Base-by-base conservation (phyloP, 92 coral and sea anemone genomes). In the Umimayanthus kanabou region DNA sequence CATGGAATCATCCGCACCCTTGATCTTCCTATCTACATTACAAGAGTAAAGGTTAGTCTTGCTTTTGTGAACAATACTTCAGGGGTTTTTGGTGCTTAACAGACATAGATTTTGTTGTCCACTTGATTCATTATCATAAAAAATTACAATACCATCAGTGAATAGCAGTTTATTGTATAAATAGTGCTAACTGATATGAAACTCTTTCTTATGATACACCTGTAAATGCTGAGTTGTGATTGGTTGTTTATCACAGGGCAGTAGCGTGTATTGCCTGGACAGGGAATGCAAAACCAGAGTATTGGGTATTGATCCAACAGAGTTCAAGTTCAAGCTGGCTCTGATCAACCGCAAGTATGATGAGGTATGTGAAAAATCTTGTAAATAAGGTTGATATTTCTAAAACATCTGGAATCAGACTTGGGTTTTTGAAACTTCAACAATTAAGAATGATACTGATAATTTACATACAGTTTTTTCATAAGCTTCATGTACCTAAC, bases 1-100 rank as follows among this genome's bases (percentile, higher is more conserved):
- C 99, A 97, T 88, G 99, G 99, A 45, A 97, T 97, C 58, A 97
- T 97, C 69, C 96, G 99, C 30, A 97, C 99, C 5, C 92, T 97
- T 39, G 99, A 97, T 85, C 80, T 97, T 45, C 99, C 99, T 26
- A 97, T 97, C 76, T 97, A 97, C 91, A 97, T 97, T 89, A 97
- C 99, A 64, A 95, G 98, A 92, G 94, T 97, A 42, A 97, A 97
- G 99, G 99, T 97, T 81, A 29, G 79, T 45, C 9, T 79, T 40
- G 33, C 20, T 0, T 77, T 3, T 64, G 15, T 86, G 6, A 20
- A 65, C 23, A 61, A 22, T 61, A 61, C 69, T 18, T 14, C 0
- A 47, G 7, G 39, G 33, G 18, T 5, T 47, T 23, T 20, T 13
- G 23, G 75, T 18, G 13, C 3, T 20, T 10, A 9, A 39, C 3